Evolutionary conservation across 1,140 invertebrate genomes (phyloP).

Genomic region (Drosophila parvula): DNA sequence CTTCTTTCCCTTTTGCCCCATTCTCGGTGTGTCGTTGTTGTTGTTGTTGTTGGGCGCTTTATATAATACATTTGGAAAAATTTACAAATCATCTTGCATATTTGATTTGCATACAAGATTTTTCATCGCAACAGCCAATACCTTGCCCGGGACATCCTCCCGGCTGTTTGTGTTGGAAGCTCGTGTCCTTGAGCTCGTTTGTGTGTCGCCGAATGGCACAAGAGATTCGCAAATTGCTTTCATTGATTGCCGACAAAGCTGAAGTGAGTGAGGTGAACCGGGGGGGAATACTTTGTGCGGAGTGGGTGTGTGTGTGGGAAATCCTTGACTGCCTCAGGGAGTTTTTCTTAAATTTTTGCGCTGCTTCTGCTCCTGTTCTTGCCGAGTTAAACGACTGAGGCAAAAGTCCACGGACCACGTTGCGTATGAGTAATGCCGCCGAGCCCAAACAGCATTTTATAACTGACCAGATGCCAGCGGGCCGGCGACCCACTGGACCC

Average conservation of each 20-base stretch:
- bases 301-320: constrained; percentile 3
- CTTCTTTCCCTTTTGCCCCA: not conserved
- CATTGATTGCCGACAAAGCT: constrained; percentile 77
- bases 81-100: constrained; percentile 81
- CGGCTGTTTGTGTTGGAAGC: constrained; percentile 8
- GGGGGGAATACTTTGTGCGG: constrained; percentile 18
- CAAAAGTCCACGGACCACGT: constrained; percentile 23
- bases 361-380: constrained; percentile 1
- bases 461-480: constrained; percentile 49
- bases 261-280: constrained; percentile 21
- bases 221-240: constrained; percentile 80
- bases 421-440: constrained; percentile 56
- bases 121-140: constrained; percentile 63
- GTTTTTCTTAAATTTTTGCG: constrained; percentile 40
- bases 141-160: constrained; percentile 26
- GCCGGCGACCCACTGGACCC: constrained; percentile 26
- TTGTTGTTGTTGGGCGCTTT: constrained; percentile 12
- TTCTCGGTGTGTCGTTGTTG: not conserved
- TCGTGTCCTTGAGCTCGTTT: constrained; percentile 71
- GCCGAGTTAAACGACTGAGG: constrained; percentile 11
- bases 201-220: constrained; percentile 69
- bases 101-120: constrained; percentile 78
- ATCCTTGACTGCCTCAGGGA: constrained; percentile 20
- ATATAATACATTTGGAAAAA: constrained; percentile 75
- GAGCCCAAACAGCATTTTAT: constrained; percentile 57